Percentiles rank a stretch among this genome's conserved stretches.
Conservation (phyloP, 2,113 vertebrate species). For the Ariopsis seemanni region DNA sequence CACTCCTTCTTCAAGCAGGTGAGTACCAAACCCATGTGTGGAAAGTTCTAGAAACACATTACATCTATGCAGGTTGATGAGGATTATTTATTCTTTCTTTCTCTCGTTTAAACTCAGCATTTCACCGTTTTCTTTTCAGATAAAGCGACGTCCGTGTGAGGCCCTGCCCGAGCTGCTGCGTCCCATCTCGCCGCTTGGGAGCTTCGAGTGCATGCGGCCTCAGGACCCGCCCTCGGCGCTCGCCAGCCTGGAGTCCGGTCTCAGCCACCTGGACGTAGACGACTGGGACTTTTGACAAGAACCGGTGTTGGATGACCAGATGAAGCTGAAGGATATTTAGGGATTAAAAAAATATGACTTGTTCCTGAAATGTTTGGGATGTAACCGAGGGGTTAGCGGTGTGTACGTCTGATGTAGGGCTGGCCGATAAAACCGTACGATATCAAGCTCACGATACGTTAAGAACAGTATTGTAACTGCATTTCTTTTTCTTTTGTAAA, state of each 20-base stretch:
- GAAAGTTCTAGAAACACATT: background rate
- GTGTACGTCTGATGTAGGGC: background rate
- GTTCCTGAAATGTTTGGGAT: background rate
- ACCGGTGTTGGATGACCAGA: background rate
- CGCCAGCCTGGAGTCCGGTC: constrained; percentile 83
- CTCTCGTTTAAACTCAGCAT: background rate
- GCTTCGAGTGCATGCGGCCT: constrained; percentile 72
- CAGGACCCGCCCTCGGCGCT: constrained; percentile 81
- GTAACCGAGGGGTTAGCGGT: background rate
- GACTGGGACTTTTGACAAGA: constrained; percentile 94
- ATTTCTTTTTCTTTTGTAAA: background rate
- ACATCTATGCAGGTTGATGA: no score
- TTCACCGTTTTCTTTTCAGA: constrained; percentile 66
- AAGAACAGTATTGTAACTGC: no score
- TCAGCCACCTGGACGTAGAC: constrained; percentile 91
- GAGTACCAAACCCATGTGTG: constrained; percentile 20
- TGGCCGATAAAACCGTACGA: background rate
- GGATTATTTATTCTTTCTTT: no score
- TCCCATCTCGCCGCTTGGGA: constrained; percentile 85
- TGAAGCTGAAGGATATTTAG: no score
- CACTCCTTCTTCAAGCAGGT: constrained; percentile 99
- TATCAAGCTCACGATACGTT: background rate
- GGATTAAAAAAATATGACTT: background rate
- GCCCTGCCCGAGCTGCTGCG: constrained; percentile 89
- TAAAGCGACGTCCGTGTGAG: constrained; percentile 88